phyloP scores from a whole-genome alignment of 2,113 vertebrate species.

The Trogon surrucura region DNA sequence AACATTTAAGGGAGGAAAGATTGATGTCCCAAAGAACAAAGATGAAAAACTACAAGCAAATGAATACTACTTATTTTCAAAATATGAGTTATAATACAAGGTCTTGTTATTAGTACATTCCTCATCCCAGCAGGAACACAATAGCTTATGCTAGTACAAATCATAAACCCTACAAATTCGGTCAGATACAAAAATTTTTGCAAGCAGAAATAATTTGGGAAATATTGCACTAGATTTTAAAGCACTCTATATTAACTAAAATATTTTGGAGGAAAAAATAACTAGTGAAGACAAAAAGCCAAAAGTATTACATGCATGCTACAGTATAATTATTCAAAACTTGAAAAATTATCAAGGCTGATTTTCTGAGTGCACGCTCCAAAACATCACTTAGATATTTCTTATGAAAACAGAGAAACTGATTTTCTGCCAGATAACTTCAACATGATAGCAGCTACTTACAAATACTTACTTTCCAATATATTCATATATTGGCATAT shows the following conservation, averaged over 20 bases:
- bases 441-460: background rate
- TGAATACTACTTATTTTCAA: background rate
- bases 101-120: background rate
- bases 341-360: background rate
- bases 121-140: background rate
- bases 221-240: background rate
- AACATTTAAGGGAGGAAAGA: background rate
- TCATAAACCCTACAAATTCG: background rate
- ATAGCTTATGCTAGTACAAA: background rate
- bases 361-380: background rate
- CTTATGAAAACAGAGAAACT: background rate
- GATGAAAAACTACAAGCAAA: background rate
- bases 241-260: background rate
- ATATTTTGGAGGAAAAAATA: background rate
- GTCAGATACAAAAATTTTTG: background rate
- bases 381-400: background rate
- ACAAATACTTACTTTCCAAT: background rate
- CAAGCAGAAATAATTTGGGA: background rate
- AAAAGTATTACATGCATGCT: background rate
- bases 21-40: background rate
- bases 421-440: background rate
- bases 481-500: background rate
- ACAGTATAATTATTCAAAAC: background rate
- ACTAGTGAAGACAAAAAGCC: background rate
- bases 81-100: background rate